Evolutionary conservation across 2,113 vertebrate species (phyloP).

Genomic region (Scophthalmus maximus): DNA sequence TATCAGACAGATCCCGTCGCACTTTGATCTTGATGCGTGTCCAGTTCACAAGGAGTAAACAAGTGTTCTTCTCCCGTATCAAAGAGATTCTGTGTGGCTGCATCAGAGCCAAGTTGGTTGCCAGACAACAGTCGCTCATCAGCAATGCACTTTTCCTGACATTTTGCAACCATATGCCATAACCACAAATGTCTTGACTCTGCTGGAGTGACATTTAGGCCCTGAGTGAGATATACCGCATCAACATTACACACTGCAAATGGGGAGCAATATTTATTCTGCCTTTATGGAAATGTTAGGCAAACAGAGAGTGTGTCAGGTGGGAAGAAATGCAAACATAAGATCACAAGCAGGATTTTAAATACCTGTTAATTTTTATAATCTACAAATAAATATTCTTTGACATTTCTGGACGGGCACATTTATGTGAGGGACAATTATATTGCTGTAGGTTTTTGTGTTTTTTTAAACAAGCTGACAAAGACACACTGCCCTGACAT

Average conservation of each 20-base stretch:
- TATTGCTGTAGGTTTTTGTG: too few relatives aligned
- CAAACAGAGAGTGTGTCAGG: conserved; percentile 14
- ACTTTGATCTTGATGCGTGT: conserved; percentile 44
- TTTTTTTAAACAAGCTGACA: not conserved
- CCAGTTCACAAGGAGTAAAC: conserved; percentile 23
- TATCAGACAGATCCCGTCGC: conserved; percentile 1
- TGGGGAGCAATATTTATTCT: conserved; percentile 53
- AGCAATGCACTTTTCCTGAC: conserved; percentile 71
- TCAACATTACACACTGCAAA: conserved; percentile 69
- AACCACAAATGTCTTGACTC: conserved; percentile 71
- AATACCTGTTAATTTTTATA: not conserved
- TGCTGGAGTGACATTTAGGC: conserved; percentile 74
- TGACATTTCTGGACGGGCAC: not conserved
- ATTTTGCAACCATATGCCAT: conserved; percentile 78
- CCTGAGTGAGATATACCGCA: conserved; percentile 69
- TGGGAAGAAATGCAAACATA: not conserved
- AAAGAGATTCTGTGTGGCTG: conserved; percentile 43
- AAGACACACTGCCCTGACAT: not conserved
- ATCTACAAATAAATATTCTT: not conserved
- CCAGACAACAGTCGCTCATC: conserved; percentile 67
- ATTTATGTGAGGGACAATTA: not conserved
- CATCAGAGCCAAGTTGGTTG: conserved; percentile 35
- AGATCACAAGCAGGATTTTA: not conserved
- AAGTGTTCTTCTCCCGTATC: conserved; percentile 30
- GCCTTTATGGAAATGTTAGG: conserved; percentile 67